These are phyloP conservation scores for Falco novaeseelandiae DNA, from an alignment of 2,797 vertebrate genomes.

Conservation along the genomic window DNA sequence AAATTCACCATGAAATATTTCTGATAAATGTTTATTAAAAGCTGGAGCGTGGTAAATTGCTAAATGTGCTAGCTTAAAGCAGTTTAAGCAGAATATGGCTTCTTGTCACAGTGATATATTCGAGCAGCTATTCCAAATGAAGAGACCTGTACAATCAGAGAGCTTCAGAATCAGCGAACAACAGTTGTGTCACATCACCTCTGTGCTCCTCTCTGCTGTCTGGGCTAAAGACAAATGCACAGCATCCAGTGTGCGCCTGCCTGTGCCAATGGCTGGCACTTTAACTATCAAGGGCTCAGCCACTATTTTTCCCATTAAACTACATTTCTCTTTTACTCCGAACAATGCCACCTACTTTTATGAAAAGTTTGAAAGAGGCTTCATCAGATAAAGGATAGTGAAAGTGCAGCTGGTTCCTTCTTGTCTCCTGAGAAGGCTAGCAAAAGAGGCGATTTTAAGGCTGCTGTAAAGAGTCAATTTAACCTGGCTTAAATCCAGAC, in stretches of 20 bases:
- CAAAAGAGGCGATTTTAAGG: neutral
- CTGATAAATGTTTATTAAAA: constrained; percentile 30
- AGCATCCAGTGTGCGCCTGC: neutral
- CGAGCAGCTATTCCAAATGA: neutral
- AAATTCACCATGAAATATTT: constrained; percentile 17
- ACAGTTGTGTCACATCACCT: neutral
- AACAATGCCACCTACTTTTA: neutral
- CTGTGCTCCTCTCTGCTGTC: neutral
- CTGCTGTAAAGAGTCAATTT: neutral
- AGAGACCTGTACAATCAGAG: neutral
- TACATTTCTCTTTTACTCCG: neutral
- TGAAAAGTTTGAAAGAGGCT: neutral
- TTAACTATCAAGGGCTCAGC: neutral
- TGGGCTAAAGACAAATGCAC: neutral
- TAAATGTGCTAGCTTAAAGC: neutral
- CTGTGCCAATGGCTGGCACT: neutral
- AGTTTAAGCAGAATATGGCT: neutral
- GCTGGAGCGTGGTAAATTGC: neutral
- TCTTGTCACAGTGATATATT: neutral
- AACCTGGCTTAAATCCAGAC: neutral
- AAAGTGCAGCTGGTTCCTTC: constrained; percentile 6
- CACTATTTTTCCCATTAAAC: constrained; percentile 8
- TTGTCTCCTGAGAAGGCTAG: neutral
- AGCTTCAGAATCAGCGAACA: neutral
- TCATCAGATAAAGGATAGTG: neutral